Evolutionary conservation across 2,113 vertebrate species (phyloP), one percentile per base, ranked within the genome.

Genomic region (Apodemus sylvaticus): DNA sequence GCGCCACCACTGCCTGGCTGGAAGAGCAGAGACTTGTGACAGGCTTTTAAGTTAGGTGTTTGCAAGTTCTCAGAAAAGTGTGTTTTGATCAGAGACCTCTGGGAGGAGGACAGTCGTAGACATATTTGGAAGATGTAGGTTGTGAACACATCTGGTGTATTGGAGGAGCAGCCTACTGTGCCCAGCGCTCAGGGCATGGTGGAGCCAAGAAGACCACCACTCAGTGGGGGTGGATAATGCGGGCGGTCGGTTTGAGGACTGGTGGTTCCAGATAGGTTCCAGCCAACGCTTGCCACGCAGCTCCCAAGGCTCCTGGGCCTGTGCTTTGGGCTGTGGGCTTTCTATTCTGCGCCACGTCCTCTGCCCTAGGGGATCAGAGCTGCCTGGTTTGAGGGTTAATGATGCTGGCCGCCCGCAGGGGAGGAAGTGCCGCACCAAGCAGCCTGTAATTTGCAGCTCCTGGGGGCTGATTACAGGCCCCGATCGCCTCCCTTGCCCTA

Each of bases 381-480:
- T 68, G 60, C 10, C 0, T 71, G 51, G 70, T 51, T 91, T 81
- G 2, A 31, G 96, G 85, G 64, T n/a, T 66, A 62, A 36, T 1
- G 20, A 34, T 13, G 51, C 24, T 62, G 58, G 79, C 31, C 39
- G 87, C 55, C 77, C 60, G 14, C 60, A 85, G 55, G 53, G 48
- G 60, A 94, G 66, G 93, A 91, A n/a, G 79, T 66, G 26, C 95
- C 36, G 12, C 29, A 86, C 95, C 5, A 0, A 1, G 78, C 29
- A 7, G n/a, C 87, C 93, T 97, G 58, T 95, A 53, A 92, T 97
- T 95, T 85, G 42, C 31, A 45, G 76, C 83, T 94, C 51, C 66
- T 6, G 5, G 0, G 88, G 45, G 42, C 92, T 82, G 92, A 91
- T 91, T 58, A 93, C 5, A 66, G 89, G 17, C 42, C 45, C 34